phyloP scores from a whole-genome alignment of 2,797 vertebrate genomes.

The Urophycis tenuis region DNA sequence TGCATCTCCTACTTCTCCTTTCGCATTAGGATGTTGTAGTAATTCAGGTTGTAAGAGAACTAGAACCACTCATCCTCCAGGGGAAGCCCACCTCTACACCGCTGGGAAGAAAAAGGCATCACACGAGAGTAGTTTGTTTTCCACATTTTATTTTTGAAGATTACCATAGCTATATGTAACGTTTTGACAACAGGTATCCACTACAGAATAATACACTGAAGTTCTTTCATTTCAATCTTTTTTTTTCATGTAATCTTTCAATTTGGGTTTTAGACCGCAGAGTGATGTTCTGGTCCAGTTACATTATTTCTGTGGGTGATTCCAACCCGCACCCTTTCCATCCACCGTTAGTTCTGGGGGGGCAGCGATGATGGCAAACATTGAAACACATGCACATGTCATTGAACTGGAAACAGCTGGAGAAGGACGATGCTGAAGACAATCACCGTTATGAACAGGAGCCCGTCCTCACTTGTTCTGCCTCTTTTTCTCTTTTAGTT shows the following conservation, averaged over 20 bases:
- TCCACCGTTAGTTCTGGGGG: conserved; percentile 16
- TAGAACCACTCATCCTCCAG: background rate
- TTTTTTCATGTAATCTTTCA: conserved; percentile 15
- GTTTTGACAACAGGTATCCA: conserved; percentile 84
- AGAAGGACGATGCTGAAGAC: conserved; percentile 76
- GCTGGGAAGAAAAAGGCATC: conserved; percentile 15
- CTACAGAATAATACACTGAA: conserved; percentile 80
- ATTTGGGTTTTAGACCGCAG: conserved; percentile 60
- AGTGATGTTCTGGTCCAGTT: conserved; percentile 91
- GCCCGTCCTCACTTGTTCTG: conserved; percentile 16
- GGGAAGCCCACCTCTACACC: no score
- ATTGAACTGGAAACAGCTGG: conserved; percentile 77
- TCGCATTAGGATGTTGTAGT: background rate
- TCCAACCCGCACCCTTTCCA: conserved; percentile 14
- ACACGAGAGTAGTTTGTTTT: conserved; percentile 48
- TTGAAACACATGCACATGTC: conserved; percentile 88
- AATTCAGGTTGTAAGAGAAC: background rate
- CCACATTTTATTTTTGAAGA: conserved; percentile 92
- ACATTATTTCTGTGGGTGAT: conserved; percentile 71
- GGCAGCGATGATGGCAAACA: conserved; percentile 70
- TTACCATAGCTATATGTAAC: conserved; percentile 91
- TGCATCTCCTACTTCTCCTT: background rate
- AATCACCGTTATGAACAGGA: conserved; percentile 61
- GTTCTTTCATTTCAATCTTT: conserved; percentile 53
- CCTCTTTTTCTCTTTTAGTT: conserved; percentile 25